Percentiles rank a stretch among this genome's conserved stretches.
Conservation (phyloP, 2,113 vertebrate species). For the Rafetus swinhoei region DNA sequence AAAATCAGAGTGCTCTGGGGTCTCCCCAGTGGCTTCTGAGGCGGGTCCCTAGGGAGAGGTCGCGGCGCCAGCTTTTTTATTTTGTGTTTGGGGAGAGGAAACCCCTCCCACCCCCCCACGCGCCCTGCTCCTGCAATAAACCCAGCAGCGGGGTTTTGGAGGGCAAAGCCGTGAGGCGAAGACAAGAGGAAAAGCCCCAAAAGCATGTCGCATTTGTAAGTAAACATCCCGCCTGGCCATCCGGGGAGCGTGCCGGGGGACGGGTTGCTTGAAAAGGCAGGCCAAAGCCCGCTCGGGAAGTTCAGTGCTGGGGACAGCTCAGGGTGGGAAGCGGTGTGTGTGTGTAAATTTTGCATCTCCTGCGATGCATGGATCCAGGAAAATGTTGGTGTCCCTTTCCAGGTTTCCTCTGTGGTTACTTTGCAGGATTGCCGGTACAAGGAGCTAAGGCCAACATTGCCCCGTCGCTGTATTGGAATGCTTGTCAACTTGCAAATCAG, state of each 20-base stretch:
- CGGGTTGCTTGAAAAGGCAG: background rate
- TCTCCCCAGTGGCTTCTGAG: background rate
- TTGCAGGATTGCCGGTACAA: background rate
- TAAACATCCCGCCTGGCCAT: background rate
- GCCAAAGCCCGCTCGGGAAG: background rate
- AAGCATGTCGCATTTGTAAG: conserved; percentile 74
- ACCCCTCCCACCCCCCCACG: background rate
- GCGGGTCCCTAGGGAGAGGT: background rate
- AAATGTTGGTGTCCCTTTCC: background rate
- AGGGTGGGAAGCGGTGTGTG: background rate
- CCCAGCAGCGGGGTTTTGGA: background rate
- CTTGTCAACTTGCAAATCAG: background rate
- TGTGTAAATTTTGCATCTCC: background rate
- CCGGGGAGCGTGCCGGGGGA: background rate
- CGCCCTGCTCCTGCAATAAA: background rate
- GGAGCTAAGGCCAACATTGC: background rate
- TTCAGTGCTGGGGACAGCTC: background rate
- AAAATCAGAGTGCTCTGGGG: background rate
- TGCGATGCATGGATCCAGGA: background rate
- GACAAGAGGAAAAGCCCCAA: background rate
- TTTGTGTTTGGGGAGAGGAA: background rate
- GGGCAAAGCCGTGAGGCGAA: background rate
- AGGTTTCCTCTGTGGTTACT: background rate
- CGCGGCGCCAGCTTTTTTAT: background rate
- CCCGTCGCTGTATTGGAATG: background rate